Evolutionary conservation across 2,113 vertebrate genomes (phyloP).

Genomic region (Myotis davidii): DNA sequence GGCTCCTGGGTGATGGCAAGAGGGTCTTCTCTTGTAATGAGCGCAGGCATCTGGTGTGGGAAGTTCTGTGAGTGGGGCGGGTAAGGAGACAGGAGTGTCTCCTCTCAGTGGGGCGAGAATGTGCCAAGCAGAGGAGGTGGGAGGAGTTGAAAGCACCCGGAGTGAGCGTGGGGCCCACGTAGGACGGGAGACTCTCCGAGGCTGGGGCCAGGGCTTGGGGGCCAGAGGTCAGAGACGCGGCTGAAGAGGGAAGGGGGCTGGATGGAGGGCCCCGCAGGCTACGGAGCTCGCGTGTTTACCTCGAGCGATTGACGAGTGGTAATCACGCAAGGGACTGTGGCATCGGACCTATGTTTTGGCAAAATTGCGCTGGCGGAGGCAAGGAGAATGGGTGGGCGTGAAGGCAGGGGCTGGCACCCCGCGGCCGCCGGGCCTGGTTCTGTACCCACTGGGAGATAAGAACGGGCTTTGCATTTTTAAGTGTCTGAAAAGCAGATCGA

Average conservation of each 20-base stretch:
- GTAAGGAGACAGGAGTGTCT: too few species aligned
- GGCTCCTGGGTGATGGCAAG: neutral
- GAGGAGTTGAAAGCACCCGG: too few species aligned
- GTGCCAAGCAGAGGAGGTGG: too few species aligned
- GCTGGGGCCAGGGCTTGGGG: too few species aligned
- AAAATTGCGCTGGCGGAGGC: neutral
- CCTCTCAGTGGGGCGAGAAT: too few species aligned
- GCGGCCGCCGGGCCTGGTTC: neutral
- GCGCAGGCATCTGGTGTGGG: too few species aligned
- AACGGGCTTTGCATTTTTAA: constrained; percentile 18
- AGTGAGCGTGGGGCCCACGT: too few species aligned
- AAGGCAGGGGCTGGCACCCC: neutral
- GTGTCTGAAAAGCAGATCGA: constrained; percentile 6
- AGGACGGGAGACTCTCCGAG: too few species aligned
- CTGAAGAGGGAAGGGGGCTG: neutral
- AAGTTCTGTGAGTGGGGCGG: too few species aligned
- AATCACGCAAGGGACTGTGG: neutral
- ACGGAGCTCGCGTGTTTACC: neutral
- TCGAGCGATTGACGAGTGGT: neutral
- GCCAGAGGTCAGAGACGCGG: neutral
- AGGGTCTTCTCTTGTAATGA: neutral
- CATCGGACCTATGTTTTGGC: neutral
- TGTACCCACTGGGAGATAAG: neutral
- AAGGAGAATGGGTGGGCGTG: neutral
- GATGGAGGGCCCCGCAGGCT: neutral